A percentile compares a stretch with the other conserved stretches of the same genome.
Conservation (phyloP, 2,113 vertebrate genomes). For the Amblyopsis rosae region DNA sequence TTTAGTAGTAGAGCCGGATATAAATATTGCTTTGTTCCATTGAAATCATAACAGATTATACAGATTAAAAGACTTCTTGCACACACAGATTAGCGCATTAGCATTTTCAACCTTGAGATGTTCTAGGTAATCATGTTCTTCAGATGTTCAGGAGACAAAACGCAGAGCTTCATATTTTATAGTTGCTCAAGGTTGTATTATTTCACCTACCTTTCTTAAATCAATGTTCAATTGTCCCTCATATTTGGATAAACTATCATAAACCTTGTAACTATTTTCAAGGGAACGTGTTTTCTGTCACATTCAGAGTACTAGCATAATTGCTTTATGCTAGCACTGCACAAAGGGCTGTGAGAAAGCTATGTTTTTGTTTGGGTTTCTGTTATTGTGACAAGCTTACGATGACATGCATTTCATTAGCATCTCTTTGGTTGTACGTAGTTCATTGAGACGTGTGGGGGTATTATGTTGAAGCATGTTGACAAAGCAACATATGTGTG, state of each 20-base stretch:
- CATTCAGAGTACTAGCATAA: no score
- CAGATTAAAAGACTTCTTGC: constrained; percentile 59
- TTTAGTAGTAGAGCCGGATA: constrained; percentile 25
- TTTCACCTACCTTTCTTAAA: not conserved
- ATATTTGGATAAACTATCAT: not conserved
- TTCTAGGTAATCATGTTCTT: constrained; percentile 8
- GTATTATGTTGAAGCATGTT: constrained; percentile 14
- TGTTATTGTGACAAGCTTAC: not conserved
- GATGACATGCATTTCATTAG: constrained; percentile 1
- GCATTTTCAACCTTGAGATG: constrained; percentile 36
- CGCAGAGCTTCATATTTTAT: not conserved
- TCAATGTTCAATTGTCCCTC: not conserved
- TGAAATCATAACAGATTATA: constrained; percentile 52
- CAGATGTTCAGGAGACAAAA: not conserved
- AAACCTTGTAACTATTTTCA: not conserved
- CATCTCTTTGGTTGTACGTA: not conserved
- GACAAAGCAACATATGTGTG: constrained; percentile 56
- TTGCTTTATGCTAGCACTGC: not conserved
- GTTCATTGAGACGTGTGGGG: constrained; percentile 15
- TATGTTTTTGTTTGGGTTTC: not conserved
- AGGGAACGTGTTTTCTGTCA: not conserved
- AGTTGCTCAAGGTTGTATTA: no score
- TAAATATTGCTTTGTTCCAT: constrained; percentile 34
- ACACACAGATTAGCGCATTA: constrained; percentile 45
- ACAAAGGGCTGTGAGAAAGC: not conserved